These are phyloP conservation scores for Diplodus puntazzo DNA, from an alignment of 2,797 vertebrate genomes.

Conservation along the genomic window DNA sequence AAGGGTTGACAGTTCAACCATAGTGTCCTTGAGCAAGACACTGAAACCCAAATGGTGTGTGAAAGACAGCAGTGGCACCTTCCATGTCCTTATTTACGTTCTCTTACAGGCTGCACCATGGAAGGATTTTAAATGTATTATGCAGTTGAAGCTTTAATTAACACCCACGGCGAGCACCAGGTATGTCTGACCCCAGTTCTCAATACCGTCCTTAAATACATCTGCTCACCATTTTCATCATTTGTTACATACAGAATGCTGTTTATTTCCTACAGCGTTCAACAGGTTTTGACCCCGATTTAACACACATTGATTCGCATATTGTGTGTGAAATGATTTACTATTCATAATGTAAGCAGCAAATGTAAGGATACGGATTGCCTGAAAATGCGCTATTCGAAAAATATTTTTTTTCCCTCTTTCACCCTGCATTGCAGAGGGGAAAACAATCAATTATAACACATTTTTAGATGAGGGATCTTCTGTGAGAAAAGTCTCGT, in stretches of 20 bases:
- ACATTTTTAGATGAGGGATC: not conserved
- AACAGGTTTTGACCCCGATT: conserved; percentile 14
- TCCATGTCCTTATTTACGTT: not conserved
- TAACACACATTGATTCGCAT: not conserved
- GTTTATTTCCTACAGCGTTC: conserved; percentile 5
- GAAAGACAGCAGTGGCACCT: not conserved
- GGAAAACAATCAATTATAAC: conserved; percentile 16
- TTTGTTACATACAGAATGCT: conserved; percentile 16
- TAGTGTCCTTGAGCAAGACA: not conserved
- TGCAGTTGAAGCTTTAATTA: conserved; percentile 45
- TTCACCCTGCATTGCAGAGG: not conserved
- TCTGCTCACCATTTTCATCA: conserved; percentile 41
- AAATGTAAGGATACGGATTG: not conserved
- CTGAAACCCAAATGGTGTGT: not conserved
- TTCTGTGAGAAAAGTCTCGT: conserved; percentile 6
- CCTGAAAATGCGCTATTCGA: not conserved
- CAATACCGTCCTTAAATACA: conserved; percentile 21
- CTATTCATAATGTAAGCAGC: not conserved
- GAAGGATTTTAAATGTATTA: conserved; percentile 31
- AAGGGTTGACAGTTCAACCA: not conserved
- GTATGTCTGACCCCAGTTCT: conserved; percentile 13
- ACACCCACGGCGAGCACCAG: conserved; percentile 9
- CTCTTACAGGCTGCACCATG: conserved; percentile 8
- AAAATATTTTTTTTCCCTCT: not conserved
- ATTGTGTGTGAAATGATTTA: not conserved